Base-by-base conservation (phyloP, 1,140 invertebrate species). In the Popillia japonica region DNA sequence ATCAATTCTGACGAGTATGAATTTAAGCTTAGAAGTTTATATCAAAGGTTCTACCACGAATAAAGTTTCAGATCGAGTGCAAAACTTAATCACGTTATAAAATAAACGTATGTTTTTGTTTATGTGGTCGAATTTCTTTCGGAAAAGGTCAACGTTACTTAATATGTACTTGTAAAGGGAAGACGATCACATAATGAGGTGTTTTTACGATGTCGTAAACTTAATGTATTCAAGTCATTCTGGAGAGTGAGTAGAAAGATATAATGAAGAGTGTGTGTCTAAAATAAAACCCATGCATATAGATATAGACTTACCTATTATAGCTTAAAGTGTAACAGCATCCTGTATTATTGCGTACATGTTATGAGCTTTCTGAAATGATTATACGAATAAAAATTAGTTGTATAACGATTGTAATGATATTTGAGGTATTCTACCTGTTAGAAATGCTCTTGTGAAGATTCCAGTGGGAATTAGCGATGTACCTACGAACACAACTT, bases 161-260 rank as follows among this genome's bases (percentile, higher is more conserved):
- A 68, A 68, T 68, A 23, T 68, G 22, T 34, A 3, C 14, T 22
- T 68, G 11, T 17, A 9, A 27, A 68, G 61, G 9, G 17, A 20
- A 68, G 22, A 23, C 6, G 61, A 27, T 68, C 61, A 68, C 8
- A 68, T 68, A 68, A 68, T 68, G 22, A 68, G 61, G 61, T 68
- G 61, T 68, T 68, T 68, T 68, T 68, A 68, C 22, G 61, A 68
- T 10, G 17, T 68, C 61, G 61, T 68, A 68, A 68, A 68, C 20
- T 27, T 68, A 68, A 68, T 68, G 61, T 68, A 68, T 68, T 68
- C 61, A 23, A 68, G 59, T 61, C 59, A 61, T 61, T 61, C n/a
- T 11, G 27, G 17, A 68, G 23, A 34, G 61, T 68, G 27, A 34
- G 27, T 34, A 34, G 27, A 34, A 34, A 34, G 27, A 34, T 34